Evolutionary conservation across 1,140 invertebrate genomes (phyloP), one percentile per base, ranked within the genome.

Genomic region (Ostrea edulis): DNA sequence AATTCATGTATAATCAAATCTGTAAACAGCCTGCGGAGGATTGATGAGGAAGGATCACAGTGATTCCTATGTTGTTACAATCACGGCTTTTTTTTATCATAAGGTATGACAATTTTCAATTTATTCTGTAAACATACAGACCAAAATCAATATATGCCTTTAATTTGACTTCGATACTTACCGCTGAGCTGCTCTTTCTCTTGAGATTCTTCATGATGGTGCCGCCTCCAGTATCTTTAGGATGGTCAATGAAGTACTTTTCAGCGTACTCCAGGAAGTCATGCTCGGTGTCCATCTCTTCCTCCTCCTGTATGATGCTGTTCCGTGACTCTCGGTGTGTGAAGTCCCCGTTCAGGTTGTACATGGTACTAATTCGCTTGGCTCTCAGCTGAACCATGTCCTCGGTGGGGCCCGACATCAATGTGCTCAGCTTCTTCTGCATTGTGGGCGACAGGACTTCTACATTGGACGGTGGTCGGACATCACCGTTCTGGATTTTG

Each of bases 251-350:
- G 95, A 98, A 99, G 95, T 98, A 98, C 89, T 97, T 97, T 91
- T 98, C 97, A 17, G 98, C 98, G 96, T 98, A 99, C 92, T 99
- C 98, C 0, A 98, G 96, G 93, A 99, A 97, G 92, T 98, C 97
- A 93, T 97, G 97, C 91, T 97, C 88, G 68, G 87, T 90, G 86
- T 91, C 91, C 52, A 55, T 85, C 81, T 91, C 88, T 86, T 71
- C 89, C 58, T 87, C 87, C 29, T 88, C 84, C 52, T 88, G 84
- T 8, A 62, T 77, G 0, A 85, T 77, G 54, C 77, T 85, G 22
- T 82, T 86, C 11, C 68, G 68, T 2, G 68, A 77, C 29, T 29
- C 25, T 22, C 68, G 25, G 17, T 77, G 68, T 1, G 68, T 22
- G 0, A 58, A 51, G 25, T 62, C 85, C 5, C 12, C 81, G 55